A percentile compares a stretch with the other conserved stretches of the same genome.
Evolutionary conservation across 2,113 vertebrate genomes (phyloP).

Genomic region (Mohoua ochrocephala): DNA sequence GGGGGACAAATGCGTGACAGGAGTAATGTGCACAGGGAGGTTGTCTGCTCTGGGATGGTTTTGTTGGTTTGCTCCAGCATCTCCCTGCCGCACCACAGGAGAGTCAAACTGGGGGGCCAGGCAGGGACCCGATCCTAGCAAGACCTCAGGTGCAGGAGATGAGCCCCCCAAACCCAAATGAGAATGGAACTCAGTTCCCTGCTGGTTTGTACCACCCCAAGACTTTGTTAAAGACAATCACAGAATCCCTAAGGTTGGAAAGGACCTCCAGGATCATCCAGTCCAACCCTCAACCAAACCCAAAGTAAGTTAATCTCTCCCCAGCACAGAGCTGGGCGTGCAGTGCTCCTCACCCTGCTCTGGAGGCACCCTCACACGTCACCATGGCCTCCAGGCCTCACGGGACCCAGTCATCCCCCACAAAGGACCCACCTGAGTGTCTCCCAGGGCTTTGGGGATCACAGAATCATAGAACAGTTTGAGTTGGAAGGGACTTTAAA

Average conservation of each 20-base stretch:
- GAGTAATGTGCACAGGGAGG: fast-evolving
- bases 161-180: neutral
- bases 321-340: neutral
- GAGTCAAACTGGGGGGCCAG: neutral
- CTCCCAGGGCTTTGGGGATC: neutral
- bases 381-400: neutral
- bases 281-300: fast-evolving
- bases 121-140: neutral
- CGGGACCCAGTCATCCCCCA: fast-evolving
- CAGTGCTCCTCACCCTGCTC: neutral
- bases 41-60: neutral
- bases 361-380: fast-evolving
- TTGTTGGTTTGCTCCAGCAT: neutral
- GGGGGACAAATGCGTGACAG: neutral
- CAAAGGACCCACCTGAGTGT: neutral
- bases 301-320: too few relatives aligned
- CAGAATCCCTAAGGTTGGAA: neutral
- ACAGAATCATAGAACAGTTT: neutral
- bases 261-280: neutral
- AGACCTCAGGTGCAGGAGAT: neutral
- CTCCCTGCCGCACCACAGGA: neutral
- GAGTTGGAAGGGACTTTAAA: neutral
- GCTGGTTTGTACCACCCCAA: neutral
- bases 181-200: neutral
- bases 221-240: neutral